phyloP scores from a whole-genome alignment of 1,140 invertebrate genomes.

The Augochlora pura region DNA sequence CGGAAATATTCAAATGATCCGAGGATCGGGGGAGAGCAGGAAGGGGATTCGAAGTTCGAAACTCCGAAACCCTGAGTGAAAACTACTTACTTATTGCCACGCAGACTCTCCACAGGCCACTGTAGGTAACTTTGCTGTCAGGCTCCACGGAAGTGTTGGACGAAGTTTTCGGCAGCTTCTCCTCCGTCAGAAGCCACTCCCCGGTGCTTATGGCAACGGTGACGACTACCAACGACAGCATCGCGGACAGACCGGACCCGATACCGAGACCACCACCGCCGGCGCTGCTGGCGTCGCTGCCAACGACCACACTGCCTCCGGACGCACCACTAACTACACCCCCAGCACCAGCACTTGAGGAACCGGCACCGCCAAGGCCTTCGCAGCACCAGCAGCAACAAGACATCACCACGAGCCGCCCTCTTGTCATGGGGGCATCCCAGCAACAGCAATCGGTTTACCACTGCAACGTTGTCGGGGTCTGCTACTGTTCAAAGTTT shows the following conservation, averaged over 20 bases:
- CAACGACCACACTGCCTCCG: conserved; percentile 48
- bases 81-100: conserved; percentile 74
- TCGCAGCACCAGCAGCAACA: conserved; percentile 69
- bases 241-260: conserved; percentile 77
- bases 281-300: conserved; percentile 17
- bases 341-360: conserved; percentile 65
- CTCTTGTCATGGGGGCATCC: conserved; percentile 69
- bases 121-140: conserved; percentile 75
- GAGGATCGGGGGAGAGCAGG: no score
- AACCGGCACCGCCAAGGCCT: conserved; percentile 50
- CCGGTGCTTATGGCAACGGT: conserved; percentile 81
- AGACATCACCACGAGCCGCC: conserved; percentile 72
- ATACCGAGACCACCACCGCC: conserved; percentile 65
- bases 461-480: not conserved
- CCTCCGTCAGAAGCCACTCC: conserved; percentile 83
- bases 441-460: conserved; percentile 45
- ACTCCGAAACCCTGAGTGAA: not conserved
- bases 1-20: no score
- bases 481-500: no score
- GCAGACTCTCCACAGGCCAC: conserved; percentile 77
- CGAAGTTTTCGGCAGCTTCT: conserved; percentile 80
- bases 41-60: no score
- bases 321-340: conserved; percentile 32
- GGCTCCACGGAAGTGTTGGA: conserved; percentile 69
- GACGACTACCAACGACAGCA: conserved; percentile 81